Evolutionary conservation across 2,113 vertebrate genomes (phyloP), one percentile per base, ranked within the genome.

Genomic region (Psephotus haematonotus): DNA sequence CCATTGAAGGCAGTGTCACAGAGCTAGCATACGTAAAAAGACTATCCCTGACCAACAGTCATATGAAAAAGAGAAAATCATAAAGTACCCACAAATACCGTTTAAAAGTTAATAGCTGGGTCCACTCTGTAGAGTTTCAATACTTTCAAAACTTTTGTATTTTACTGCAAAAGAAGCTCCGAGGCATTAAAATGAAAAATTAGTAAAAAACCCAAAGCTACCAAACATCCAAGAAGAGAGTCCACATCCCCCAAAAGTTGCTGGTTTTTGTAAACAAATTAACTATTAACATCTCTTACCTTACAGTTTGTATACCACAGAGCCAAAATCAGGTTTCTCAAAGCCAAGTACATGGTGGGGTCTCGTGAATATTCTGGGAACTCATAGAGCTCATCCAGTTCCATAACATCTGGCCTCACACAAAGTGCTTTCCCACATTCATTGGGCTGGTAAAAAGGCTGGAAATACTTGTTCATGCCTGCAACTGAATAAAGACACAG

Each of bases 401-500:
- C 99, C 99, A 99, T 99, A 98, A 99, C 99, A 57, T 99, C 99
- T 0, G 99, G 99, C 88, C 99, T 97, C 88, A 99, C 99, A 50
- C 99, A 99, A 79, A 99, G 98, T 83, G 99, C 99, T 97, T 99
- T 99, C 27, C 99, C 99, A 70, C 99, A 99, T 96, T 99, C 99
- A 11, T 99, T 99, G 43, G 99, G 99, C 97, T 99, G 99, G 93
- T 99, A 99, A 90, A 99, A 99, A 16, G 99, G 99, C 98, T 99
- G 99, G 97, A 99, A 99, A 96, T 99, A 99, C 2, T 98, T 98
- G 97, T 98, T 99, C 97, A 99, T 98, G 50, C 98, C 99, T 98
- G 99, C 90, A 97, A 99, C 98, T 98, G 97, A 97, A 86, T 59
- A 95, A 47, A 96, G 77, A 81, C 39, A 28, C 27, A 77, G 27